phyloP scores from a whole-genome alignment of 1,140 invertebrate species.

The Lasioglossum albipes region DNA sequence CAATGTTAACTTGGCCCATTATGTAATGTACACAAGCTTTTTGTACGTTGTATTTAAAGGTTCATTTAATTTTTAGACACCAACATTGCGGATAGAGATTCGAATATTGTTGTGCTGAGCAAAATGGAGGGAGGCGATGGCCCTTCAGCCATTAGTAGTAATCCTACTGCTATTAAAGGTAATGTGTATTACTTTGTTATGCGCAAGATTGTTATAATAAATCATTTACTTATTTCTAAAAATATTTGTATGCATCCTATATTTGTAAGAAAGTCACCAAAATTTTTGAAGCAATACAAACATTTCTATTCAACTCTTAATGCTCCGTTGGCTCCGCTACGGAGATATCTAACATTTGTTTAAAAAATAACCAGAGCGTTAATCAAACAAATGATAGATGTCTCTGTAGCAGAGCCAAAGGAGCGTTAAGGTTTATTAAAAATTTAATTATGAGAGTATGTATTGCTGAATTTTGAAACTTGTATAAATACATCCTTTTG shows the following conservation, averaged over 20 bases:
- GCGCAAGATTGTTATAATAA: not conserved
- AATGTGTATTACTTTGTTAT: conserved; percentile 37
- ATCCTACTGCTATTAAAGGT: conserved; percentile 85
- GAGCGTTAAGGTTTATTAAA: too few relatives aligned
- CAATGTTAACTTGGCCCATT: not conserved
- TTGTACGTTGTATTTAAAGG: not conserved
- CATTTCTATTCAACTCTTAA: not conserved
- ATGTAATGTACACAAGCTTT: not conserved
- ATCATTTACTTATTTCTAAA: not conserved
- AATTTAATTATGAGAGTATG: not conserved
- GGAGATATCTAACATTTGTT: too few relatives aligned
- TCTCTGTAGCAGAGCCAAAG: too few relatives aligned
- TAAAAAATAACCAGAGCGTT: too few relatives aligned
- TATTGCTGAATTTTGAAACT: conserved; percentile 2
- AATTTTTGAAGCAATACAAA: not conserved
- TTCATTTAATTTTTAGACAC: conserved; percentile 39
- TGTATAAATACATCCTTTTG: conserved; percentile 14
- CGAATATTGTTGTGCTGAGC: conserved; percentile 12
- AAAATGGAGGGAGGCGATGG: conserved; percentile 79
- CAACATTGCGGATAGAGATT: conserved; percentile 27
- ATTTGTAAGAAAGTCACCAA: not conserved
- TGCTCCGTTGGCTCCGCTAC: too few relatives aligned
- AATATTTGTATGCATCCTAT: not conserved
- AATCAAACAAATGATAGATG: too few relatives aligned
- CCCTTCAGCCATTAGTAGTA: conserved; percentile 85